Percentiles rank a stretch among this genome's conserved stretches.
Evolutionary conservation across 2,113 vertebrate species (phyloP).

Genomic region (Tragulus kanchil): DNA sequence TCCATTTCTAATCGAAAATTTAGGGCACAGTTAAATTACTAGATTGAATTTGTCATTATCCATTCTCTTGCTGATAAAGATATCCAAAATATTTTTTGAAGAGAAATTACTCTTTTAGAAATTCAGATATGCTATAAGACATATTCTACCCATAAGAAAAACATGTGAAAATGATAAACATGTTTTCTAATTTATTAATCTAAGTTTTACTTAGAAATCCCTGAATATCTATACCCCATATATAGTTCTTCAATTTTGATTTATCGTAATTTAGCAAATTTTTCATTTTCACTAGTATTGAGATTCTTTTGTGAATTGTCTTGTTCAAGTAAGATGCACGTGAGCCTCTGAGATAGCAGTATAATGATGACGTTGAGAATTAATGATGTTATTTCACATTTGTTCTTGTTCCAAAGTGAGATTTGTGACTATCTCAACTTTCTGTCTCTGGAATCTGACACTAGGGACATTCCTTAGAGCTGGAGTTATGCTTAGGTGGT

Average conservation of each 20-base stretch:
- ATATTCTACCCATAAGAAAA: not conserved
- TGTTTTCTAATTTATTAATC: conserved; percentile 14
- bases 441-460: not conserved
- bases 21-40: not conserved
- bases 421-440: not conserved
- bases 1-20: not conserved
- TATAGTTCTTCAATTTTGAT: not conserved
- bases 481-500: too few species aligned
- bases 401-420: not conserved
- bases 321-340: not conserved
- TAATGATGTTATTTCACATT: not conserved
- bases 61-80: not conserved
- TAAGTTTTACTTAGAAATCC: not conserved
- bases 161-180: not conserved
- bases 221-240: not conserved
- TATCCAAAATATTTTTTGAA: not conserved
- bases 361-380: not conserved
- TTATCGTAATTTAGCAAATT: not conserved
- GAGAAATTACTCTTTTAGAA: not conserved
- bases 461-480: not conserved
- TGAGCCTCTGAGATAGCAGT: not conserved
- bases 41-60: not conserved
- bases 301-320: not conserved
- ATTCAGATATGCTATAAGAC: not conserved
- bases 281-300: not conserved